phyloP scores from a whole-genome alignment of 2,888 invertebrate species.

The Spilarctia lutea region DNA sequence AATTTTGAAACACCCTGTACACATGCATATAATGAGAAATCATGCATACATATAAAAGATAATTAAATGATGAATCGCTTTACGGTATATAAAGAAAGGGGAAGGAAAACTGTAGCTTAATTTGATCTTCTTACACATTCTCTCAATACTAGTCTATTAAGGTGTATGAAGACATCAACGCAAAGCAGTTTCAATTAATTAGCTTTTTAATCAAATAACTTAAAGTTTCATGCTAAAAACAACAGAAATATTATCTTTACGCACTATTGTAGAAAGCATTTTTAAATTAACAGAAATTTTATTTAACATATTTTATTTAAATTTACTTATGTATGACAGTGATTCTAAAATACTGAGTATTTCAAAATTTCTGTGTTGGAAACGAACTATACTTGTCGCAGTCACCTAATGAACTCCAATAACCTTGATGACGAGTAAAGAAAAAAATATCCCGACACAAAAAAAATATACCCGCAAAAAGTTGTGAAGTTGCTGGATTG shows the following conservation, averaged over 20 bases:
- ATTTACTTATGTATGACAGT: background rate
- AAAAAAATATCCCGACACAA: background rate
- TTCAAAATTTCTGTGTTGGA: background rate
- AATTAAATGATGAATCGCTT: slow-evolving; percentile 50
- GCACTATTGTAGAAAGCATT: background rate
- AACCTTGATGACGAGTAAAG: background rate
- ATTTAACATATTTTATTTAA: background rate
- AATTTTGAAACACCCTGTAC: too few relatives aligned
- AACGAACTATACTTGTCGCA: background rate
- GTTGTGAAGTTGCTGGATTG: background rate
- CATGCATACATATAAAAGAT: slow-evolving; percentile 37
- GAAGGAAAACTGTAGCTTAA: slow-evolving; percentile 44
- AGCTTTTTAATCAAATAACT: background rate
- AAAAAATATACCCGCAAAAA: background rate
- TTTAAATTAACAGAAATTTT: background rate
- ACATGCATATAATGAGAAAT: slow-evolving; percentile 15
- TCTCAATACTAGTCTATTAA: slow-evolving; percentile 48
- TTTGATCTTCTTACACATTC: slow-evolving; percentile 45
- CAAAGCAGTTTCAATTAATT: background rate
- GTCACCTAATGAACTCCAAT: background rate
- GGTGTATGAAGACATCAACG: background rate
- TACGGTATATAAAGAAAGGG: slow-evolving; percentile 39
- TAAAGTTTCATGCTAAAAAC: background rate
- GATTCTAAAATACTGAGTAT: background rate
- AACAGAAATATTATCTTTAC: background rate